Base-by-base conservation (phyloP, 2,888 invertebrate species). In the Drosophila picticornis region DNA sequence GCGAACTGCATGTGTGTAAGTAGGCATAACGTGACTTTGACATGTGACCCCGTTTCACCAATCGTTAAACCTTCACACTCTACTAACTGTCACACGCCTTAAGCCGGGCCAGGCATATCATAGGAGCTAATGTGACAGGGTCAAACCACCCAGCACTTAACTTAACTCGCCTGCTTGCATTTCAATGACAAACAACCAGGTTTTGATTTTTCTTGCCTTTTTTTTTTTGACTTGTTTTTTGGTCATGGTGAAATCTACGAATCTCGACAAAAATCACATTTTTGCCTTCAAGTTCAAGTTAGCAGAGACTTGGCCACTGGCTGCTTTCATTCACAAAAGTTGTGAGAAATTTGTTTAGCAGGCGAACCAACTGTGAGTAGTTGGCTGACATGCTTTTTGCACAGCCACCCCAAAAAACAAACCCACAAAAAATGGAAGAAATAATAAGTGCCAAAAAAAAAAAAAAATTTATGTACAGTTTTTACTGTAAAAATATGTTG, bases 61-160 rank as follows among this genome's bases (percentile, higher is more conserved):
- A 81, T 84, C 88, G 84, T 91, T 88, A 90, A 90, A 86, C 88
- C 90, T 90, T 91, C 81, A 90, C 84, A 88, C 90, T 90, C 90
- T 90, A 88, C 71, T 91, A 88, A 86, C 87, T 86, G 75, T 75
- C 68, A 66, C 59, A 61, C 55, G 50, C 36, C 55, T 32, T 50
- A 40, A 61, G 83, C 52, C 72, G 62, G 68, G 68, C 81, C 85
- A 83, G 74, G 76, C 75, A 77, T 86, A 72, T 77, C 86, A 73
- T 68, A 36, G 57, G 43, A 79, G 81, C 69, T 79, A 75, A 83
- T 81, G 77, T 70, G 90, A 69, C 90, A 90, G 87, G 87, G 87
- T 87, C 87, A 87, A 81, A 64, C 40, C 71, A 66, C 46, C 67
- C 61, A 65, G 53, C 64, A 51, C 68, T 69, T 71, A 78, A 75